Evolutionary conservation across 53 echinoderm and acorn worm genomes (phyloP).

Genomic region (Glandiceps talaboti): DNA sequence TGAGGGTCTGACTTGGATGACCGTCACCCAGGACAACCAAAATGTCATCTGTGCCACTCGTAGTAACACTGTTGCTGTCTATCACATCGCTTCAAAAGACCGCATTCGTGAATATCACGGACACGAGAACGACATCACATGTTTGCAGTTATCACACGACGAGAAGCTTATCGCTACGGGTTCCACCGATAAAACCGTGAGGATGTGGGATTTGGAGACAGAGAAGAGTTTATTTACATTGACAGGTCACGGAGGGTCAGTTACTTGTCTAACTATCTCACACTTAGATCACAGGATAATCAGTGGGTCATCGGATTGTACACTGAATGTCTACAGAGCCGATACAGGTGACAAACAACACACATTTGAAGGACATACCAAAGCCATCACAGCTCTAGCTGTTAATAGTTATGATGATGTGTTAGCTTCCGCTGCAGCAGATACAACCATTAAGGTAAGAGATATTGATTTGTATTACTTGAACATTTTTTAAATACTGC

Average conservation of each 20-base stretch:
- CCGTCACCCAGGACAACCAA: conserved; percentile 83
- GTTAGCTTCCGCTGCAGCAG: conserved; percentile 66
- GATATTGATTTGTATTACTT: too few species aligned
- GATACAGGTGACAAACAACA: conserved; percentile 45
- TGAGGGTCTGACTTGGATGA: conserved; percentile 45
- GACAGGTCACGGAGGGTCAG: conserved; percentile 54
- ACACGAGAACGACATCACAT: conserved; percentile 44
- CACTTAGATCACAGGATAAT: conserved; percentile 52
- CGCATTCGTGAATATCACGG: conserved; percentile 61
- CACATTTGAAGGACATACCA: conserved; percentile 71
- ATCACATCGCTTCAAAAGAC: conserved; percentile 77
- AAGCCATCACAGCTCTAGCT: conserved; percentile 52
- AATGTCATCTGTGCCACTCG: conserved; percentile 51
- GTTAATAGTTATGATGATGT: conserved; percentile 91
- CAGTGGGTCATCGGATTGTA: conserved; percentile 61
- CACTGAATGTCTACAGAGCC: conserved; percentile 50
- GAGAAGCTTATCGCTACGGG: conserved; percentile 55
- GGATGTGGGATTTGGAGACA: conserved; percentile 64
- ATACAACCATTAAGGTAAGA: conserved; percentile 73
- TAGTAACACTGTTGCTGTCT: conserved; percentile 48
- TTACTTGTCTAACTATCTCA: conserved; percentile 64
- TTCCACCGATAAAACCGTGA: conserved; percentile 54
- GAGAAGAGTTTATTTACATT: conserved; percentile 51
- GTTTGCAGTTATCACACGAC: conserved; percentile 52
- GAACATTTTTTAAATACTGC: too few species aligned